Conservation (phyloP, 2,113 vertebrate species). For the Tychaedon coryphoeus region DNA sequence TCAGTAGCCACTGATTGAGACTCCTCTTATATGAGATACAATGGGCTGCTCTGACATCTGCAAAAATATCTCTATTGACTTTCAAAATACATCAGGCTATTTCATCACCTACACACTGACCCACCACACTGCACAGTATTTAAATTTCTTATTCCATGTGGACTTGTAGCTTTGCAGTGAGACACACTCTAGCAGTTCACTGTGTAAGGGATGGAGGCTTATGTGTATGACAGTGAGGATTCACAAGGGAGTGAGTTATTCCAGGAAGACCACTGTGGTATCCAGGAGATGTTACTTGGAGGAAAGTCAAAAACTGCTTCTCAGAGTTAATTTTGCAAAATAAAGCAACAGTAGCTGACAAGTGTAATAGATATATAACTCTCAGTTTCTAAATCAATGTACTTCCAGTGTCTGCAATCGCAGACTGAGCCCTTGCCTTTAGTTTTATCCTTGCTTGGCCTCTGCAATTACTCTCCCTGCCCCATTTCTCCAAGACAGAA, state of each 20-base stretch:
- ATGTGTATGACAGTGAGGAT: neutral
- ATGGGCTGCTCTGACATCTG: neutral
- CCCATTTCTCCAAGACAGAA: neutral
- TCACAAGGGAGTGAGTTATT: neutral
- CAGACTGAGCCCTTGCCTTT: neutral
- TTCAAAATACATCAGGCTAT: neutral
- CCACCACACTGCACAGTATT: neutral
- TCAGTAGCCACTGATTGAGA: neutral
- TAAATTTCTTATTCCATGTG: neutral
- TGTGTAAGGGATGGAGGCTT: neutral
- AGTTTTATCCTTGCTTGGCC: neutral
- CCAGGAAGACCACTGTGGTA: fast-evolving
- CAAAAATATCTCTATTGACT: neutral
- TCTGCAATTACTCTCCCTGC: neutral
- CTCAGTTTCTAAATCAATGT: neutral
- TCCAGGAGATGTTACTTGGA: neutral
- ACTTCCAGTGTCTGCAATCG: neutral
- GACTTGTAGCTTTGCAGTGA: neutral
- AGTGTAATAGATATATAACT: neutral
- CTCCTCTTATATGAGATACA: fast-evolving
- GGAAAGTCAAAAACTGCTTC: neutral
- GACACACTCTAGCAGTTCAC: neutral
- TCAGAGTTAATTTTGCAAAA: neutral
- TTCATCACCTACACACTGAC: neutral
- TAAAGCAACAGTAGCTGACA: neutral